Base-by-base conservation (phyloP, 37 sponge, comb jelly and placozoan species). In the Haliclona indistincta region DNA sequence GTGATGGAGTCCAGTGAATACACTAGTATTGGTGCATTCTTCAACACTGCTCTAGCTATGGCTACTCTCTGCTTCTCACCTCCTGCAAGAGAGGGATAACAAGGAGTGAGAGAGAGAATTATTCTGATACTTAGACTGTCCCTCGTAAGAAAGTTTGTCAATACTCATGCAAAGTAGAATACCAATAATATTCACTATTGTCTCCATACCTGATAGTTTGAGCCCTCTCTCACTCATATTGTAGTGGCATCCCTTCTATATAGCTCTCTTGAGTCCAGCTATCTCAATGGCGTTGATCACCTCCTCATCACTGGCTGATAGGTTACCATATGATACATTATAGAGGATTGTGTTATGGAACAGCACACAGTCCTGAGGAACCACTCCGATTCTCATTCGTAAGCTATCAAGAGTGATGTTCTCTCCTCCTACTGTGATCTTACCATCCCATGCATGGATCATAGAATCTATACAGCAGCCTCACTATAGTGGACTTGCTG, bases 11-110 rank as follows among this genome's bases (percentile, higher is more conserved):
- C 97, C 49, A 97, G 81, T 4, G 91, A 90, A 77, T 94, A 97
- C 34, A 94, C 70, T 38, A 97, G 79, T 58, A 97, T 91, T 17
- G 97, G 92, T n/a, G 97, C 72, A 78, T 85, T 75, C 71, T 97
- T 97, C 54, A 97, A 80, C 1, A 97, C 81, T 1, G 94, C 89
- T 39, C 97, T 81, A 0, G 97, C 97, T 35, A 97, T 94, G 28
- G 94, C 92, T 25, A 97, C 89, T 30, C 97, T 54, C 79, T 97
- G 97, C 75, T 97, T 97, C 76, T 97, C 97, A 37, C 97, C 97
- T 34, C 97, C 96, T 88, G 54, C 44, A 81, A 55, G n/a, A n/a
- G n/a, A n/a, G n/a, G n/a, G n/a, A n/a, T n/a, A n/a, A n/a, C n/a
- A n/a, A n/a, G n/a, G n/a, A n/a, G n/a, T n/a, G n/a, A n/a, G n/a